A percentile compares a stretch with the other conserved stretches of the same genome.
These are phyloP conservation scores for Drosophila littoralis DNA, from an alignment of 1,140 invertebrate genomes.

Conservation along the genomic window DNA sequence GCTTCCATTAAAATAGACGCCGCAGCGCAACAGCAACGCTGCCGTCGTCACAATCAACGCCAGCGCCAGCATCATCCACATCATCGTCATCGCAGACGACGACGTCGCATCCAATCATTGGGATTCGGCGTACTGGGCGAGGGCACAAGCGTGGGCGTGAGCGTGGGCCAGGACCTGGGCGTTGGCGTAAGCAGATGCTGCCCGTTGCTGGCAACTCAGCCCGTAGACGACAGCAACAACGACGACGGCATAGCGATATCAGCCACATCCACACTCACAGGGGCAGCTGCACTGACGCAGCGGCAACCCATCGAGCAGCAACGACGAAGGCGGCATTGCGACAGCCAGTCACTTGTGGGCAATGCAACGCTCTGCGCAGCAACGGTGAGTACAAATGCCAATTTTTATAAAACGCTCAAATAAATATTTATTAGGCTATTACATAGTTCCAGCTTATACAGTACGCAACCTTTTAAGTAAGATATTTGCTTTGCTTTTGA, in stretches of 20 bases:
- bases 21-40: conserved; percentile 80
- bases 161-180: not conserved
- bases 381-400: conserved; percentile 71
- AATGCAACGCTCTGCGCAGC: conserved; percentile 84
- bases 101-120: conserved; percentile 46
- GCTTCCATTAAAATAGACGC: conserved; percentile 83
- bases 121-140: conserved; percentile 35
- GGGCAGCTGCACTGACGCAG: conserved; percentile 40
- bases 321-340: conserved; percentile 62
- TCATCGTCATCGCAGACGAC: conserved; percentile 79
- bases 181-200: conserved; percentile 42
- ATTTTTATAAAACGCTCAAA: not conserved
- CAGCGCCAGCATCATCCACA: conserved; percentile 78
- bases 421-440: too few species aligned
- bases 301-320: conserved; percentile 45
- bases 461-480: too few species aligned
- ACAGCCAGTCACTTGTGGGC: conserved; percentile 83
- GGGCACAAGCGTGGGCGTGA: conserved; percentile 13
- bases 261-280: conserved; percentile 32
- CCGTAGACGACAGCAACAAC: conserved; percentile 42
- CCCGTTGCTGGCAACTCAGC: conserved; percentile 58
- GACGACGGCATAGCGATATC: conserved; percentile 22
- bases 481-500: too few species aligned
- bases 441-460: too few species aligned
- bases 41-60: conserved; percentile 81